Conservation (phyloP, 2,113 vertebrate genomes). For the Bubalus kerabau region DNA sequence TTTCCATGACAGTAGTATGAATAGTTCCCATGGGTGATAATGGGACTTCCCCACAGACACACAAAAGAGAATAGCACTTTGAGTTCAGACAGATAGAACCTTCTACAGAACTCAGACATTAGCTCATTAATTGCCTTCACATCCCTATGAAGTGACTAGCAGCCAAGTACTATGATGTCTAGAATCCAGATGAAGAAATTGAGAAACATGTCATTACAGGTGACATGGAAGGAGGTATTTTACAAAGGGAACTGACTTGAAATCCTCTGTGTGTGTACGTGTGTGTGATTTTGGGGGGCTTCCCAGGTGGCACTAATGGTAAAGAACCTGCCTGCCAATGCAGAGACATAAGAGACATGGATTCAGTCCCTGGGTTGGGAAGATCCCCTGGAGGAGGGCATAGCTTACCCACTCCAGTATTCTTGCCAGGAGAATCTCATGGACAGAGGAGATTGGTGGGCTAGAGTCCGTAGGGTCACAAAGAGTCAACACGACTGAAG, state of each 20-base stretch:
- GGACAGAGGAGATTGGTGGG: not conserved
- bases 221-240: not conserved
- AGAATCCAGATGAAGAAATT: not conserved
- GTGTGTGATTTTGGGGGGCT: not conserved
- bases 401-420: not conserved
- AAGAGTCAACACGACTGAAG: not conserved
- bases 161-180: not conserved
- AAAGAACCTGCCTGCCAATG: not conserved
- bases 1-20: conserved; percentile 12
- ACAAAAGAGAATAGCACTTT: conserved; percentile 30
- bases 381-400: not conserved
- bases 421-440: not conserved
- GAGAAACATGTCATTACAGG: not conserved
- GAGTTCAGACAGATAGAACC: conserved; percentile 41
- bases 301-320: not conserved
- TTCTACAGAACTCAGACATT: conserved; percentile 47
- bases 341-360: not conserved
- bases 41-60: conserved; percentile 52
- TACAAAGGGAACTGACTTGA: not conserved
- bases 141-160: not conserved
- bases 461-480: not conserved
- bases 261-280: not conserved
- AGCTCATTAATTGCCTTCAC: conserved; percentile 46
- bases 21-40: conserved; percentile 37
- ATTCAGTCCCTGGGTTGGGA: not conserved